A percentile compares a stretch with the other conserved stretches of the same genome.
Conservation (phyloP, 2,888 invertebrate species). For the Orthosia cruda region DNA sequence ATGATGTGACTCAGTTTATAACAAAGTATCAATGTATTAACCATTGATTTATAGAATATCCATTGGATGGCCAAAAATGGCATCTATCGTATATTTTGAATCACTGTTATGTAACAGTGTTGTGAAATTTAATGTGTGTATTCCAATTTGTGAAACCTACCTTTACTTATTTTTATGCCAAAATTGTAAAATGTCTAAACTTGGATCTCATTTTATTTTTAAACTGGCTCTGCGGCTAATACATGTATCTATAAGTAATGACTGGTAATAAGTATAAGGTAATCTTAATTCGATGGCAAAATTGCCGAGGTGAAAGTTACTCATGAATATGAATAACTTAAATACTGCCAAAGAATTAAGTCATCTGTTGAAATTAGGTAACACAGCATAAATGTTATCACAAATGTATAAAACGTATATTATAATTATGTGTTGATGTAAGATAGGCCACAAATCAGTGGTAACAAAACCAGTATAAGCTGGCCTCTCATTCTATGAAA, state of each 20-base stretch:
- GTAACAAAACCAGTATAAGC: neutral
- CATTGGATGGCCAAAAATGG: neutral
- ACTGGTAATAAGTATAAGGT: neutral
- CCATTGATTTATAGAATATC: neutral
- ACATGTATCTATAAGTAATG: neutral
- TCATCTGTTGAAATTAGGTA: neutral
- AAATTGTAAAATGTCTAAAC: neutral
- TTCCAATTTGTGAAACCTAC: constrained; percentile 10
- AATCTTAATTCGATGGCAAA: neutral
- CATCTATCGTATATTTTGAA: neutral
- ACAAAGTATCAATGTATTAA: neutral
- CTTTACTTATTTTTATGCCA: neutral
- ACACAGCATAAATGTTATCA: constrained; percentile 13
- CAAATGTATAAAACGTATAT: constrained; percentile 10
- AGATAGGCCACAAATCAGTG: neutral
- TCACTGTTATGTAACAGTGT: neutral
- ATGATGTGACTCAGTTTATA: constrained; percentile 21
- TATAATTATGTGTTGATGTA: neutral
- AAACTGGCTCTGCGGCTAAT: neutral
- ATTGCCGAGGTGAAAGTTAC: neutral
- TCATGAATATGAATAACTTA: neutral
- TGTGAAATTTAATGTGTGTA: neutral
- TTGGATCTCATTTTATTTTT: neutral
- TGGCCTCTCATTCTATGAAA: neutral
- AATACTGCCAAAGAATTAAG: neutral